phyloP scores from a whole-genome alignment of 2,797 vertebrate species.

The Pampus argenteus region DNA sequence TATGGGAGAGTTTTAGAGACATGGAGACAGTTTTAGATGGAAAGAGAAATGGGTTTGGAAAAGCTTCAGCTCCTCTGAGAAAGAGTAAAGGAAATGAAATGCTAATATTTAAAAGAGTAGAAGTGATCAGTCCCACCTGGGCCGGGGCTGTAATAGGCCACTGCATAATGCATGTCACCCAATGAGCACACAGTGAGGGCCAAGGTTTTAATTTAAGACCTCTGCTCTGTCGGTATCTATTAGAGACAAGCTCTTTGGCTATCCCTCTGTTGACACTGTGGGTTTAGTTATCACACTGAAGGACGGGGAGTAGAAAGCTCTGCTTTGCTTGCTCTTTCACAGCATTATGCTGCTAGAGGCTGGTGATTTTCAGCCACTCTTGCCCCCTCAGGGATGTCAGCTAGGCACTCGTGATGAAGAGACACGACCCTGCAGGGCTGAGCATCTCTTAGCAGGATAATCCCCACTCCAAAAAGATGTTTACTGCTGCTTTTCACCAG shows the following conservation, averaged over 20 bases:
- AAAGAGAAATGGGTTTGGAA: conserved; percentile 32
- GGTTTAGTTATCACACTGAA: conserved; percentile 60
- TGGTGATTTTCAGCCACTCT: conserved; percentile 30
- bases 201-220: conserved; percentile 83
- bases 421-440: conserved; percentile 23
- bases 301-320: conserved; percentile 43
- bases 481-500: conserved; percentile 24
- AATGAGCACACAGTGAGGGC: conserved; percentile 77
- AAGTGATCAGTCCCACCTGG: conserved; percentile 68
- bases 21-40: background rate
- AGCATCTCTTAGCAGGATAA: conserved; percentile 32
- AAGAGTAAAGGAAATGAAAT: conserved; percentile 61
- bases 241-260: conserved; percentile 56
- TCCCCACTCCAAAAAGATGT: conserved; percentile 35
- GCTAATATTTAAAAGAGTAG: conserved; percentile 66
- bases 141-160: conserved; percentile 60
- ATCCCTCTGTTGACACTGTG: conserved; percentile 51
- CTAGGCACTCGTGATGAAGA: conserved; percentile 19
- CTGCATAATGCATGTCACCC: conserved; percentile 74
- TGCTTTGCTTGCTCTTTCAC: conserved; percentile 46
- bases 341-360: conserved; percentile 35
- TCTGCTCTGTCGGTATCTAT: conserved; percentile 81
- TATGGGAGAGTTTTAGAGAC: conserved; percentile 20
- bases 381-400: conserved; percentile 9
- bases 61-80: conserved; percentile 37